These are phyloP conservation scores for Agrotis puta DNA, from an alignment of 2,888 invertebrate species.

Conservation along the genomic window DNA sequence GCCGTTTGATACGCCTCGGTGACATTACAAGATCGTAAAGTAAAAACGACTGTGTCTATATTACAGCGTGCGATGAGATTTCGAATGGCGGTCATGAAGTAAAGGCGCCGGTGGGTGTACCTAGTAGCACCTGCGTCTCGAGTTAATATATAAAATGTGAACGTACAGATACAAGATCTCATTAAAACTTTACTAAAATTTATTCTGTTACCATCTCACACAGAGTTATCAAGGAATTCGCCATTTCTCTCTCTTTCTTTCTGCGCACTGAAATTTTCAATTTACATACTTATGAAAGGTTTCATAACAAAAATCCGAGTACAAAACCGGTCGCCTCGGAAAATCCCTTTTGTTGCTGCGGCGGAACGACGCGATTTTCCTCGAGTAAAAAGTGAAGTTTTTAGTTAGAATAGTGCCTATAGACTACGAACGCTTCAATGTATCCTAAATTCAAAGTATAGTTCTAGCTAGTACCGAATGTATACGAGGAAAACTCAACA, in stretches of 20 bases:
- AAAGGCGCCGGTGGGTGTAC: slow-evolving; percentile 70
- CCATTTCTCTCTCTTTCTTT: slow-evolving; percentile 76
- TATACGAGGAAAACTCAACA: background rate
- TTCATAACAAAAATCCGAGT: slow-evolving; percentile 77
- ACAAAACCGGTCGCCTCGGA: slow-evolving; percentile 73
- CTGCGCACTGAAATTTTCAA: slow-evolving; percentile 76
- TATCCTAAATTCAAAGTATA: no score
- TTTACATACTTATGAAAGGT: slow-evolving; percentile 83
- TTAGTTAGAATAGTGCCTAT: slow-evolving; percentile 27
- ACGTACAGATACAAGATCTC: slow-evolving; percentile 72
- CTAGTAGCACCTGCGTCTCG: slow-evolving; percentile 75
- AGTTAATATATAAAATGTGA: slow-evolving; percentile 76
- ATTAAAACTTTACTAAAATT: slow-evolving; percentile 75
- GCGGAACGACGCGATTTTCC: slow-evolving; percentile 64
- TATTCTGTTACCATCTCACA: slow-evolving; percentile 69
- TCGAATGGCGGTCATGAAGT: slow-evolving; percentile 80
- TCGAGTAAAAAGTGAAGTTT: slow-evolving; percentile 65
- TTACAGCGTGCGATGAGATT: slow-evolving; percentile 76
- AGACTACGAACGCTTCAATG: background rate
- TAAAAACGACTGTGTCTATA: slow-evolving; percentile 76
- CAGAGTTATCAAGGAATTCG: slow-evolving; percentile 73
- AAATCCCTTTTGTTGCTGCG: slow-evolving; percentile 71
- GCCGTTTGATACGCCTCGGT: slow-evolving; percentile 67
- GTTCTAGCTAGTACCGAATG: no score
- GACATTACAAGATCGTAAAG: slow-evolving; percentile 81